A percentile compares a stretch with the other conserved stretches of the same genome.
Evolutionary conservation across 2,888 invertebrate species (phyloP).

Genomic region (Augiades crinisus): DNA sequence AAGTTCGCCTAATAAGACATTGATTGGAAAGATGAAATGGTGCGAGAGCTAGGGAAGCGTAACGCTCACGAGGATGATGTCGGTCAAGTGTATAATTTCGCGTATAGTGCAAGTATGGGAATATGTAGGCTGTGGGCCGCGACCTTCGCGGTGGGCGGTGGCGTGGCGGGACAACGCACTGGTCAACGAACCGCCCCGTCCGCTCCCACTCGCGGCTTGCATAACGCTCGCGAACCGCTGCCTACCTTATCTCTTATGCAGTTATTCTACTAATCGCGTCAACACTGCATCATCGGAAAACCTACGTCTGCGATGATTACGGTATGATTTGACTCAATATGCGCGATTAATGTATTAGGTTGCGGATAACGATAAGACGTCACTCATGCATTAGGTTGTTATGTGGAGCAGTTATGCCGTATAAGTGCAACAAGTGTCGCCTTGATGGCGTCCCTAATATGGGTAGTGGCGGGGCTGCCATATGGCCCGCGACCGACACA

Average conservation of each 20-base stretch:
- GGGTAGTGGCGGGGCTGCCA: slow-evolving; percentile 67
- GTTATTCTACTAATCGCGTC: slow-evolving; percentile 45
- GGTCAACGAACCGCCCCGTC: slow-evolving; percentile 78
- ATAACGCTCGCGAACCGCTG: slow-evolving; percentile 58
- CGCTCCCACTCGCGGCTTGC: slow-evolving; percentile 61
- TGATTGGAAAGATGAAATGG: slow-evolving; percentile 19
- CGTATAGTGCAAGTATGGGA: slow-evolving; percentile 37
- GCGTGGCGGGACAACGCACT: slow-evolving; percentile 73
- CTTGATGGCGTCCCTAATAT: slow-evolving; percentile 76
- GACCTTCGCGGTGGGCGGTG: slow-evolving; percentile 76
- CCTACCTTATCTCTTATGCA: slow-evolving; percentile 58
- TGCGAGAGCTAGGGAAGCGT: slow-evolving; percentile 17
- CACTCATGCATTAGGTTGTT: slow-evolving; percentile 51
- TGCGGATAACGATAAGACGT: slow-evolving; percentile 55
- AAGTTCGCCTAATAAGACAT: slow-evolving; percentile 46
- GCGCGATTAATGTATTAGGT: slow-evolving; percentile 42
- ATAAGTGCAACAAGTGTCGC: slow-evolving; percentile 81
- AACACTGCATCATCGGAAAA: slow-evolving; percentile 39
- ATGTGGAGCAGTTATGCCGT: slow-evolving; percentile 75
- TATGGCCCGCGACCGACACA: slow-evolving; percentile 72
- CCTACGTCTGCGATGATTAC: slow-evolving; percentile 34
- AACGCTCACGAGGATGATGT: slow-evolving; percentile 29
- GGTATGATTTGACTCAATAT: slow-evolving; percentile 37
- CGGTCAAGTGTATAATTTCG: slow-evolving; percentile 35
- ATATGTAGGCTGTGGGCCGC: slow-evolving; percentile 60